Evolutionary conservation across 2,113 vertebrate genomes (phyloP).

Genomic region (Dasypus novemcinctus): DNA sequence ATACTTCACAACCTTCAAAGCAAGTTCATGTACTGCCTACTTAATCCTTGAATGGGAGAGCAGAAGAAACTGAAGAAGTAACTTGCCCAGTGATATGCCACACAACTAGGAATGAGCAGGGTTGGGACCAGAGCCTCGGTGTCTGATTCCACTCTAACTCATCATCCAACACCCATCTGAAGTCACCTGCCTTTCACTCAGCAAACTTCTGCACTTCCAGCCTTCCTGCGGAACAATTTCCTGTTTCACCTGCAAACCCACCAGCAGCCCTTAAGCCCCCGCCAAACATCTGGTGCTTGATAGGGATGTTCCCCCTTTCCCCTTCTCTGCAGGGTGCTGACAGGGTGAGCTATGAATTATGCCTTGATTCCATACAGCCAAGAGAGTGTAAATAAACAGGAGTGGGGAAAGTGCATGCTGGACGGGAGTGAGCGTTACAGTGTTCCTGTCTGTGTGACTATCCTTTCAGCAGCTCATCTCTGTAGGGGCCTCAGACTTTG

Average conservation of each 20-base stretch:
- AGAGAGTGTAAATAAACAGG: constrained; percentile 79
- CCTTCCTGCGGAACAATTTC: constrained; percentile 56
- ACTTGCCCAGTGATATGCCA: neutral
- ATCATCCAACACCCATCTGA: neutral
- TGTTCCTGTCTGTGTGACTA: constrained; percentile 29
- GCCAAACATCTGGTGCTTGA: constrained; percentile 80
- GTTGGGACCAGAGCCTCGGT: neutral
- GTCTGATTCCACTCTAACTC: neutral
- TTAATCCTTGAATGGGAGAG: neutral
- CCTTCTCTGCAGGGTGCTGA: constrained; percentile 69
- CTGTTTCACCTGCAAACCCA: constrained; percentile 52
- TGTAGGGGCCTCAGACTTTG: constrained; percentile 50
- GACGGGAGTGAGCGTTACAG: neutral
- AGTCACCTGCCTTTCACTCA: constrained; percentile 43
- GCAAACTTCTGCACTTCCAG: constrained; percentile 54
- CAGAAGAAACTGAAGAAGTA: neutral
- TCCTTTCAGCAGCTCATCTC: constrained; percentile 74
- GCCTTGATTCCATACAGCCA: constrained; percentile 80
- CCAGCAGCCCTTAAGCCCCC: constrained; percentile 61
- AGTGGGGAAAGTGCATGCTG: constrained; percentile 65
- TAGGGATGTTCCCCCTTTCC: constrained; percentile 76
- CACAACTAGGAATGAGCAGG: neutral
- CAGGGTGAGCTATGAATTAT: constrained; percentile 72
- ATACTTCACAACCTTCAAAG: neutral
- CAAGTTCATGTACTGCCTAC: neutral